Evolutionary conservation across 92 coral and sea anemone species (phyloP).

Genomic region (Epizoanthus scotinus): DNA sequence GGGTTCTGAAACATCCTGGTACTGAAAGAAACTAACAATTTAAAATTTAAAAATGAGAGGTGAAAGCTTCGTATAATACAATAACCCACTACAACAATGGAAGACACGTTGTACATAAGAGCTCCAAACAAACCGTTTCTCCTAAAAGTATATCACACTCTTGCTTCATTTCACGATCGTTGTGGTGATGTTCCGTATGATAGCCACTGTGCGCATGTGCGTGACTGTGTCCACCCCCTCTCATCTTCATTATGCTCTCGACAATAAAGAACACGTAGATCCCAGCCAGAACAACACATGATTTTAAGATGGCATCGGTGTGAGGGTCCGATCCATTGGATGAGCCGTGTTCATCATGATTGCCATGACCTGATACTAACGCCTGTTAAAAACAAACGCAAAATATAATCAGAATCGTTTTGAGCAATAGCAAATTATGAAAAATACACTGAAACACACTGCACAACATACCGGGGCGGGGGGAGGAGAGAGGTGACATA

Average conservation of each 20-base stretch:
- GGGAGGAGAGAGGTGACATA: too few species aligned
- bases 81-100: too few species aligned
- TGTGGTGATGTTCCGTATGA: conserved; percentile 4
- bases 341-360: background rate
- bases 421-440: too few species aligned
- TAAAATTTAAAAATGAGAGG: too few species aligned
- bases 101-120: background rate
- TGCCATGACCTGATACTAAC: background rate
- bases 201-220: conserved; percentile 25
- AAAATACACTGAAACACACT: too few species aligned
- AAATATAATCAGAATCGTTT: background rate
- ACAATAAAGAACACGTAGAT: conserved; percentile 83
- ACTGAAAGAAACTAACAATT: too few species aligned
- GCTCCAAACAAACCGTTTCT: conserved; percentile 16
- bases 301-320: conserved; percentile 64
- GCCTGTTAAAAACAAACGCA: background rate
- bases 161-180: conserved; percentile 14
- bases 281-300: conserved; percentile 84
- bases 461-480: too few species aligned
- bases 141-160: background rate
- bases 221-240: conserved; percentile 11
- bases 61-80: too few species aligned
- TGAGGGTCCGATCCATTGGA: conserved; percentile 37
- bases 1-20: too few species aligned
- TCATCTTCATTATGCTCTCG: conserved; percentile 76